Percentiles rank a stretch among this genome's conserved stretches.
Conservation (phyloP, 1,140 invertebrate genomes). For the Cydia pomonella region DNA sequence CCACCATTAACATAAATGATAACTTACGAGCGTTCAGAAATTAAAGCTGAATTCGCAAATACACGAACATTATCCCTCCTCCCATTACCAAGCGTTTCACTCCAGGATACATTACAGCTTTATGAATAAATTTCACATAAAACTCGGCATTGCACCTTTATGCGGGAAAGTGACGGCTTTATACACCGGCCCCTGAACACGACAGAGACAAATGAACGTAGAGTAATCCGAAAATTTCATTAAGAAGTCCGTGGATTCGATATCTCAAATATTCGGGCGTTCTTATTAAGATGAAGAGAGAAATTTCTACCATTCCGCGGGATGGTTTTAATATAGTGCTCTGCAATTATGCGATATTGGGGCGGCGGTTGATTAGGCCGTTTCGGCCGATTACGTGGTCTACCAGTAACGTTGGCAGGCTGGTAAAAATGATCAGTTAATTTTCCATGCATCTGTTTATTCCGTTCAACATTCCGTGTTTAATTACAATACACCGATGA, state of each 20-base stretch:
- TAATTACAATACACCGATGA: not conserved
- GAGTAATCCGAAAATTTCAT: slow-evolving; percentile 80
- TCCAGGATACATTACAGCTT: slow-evolving; percentile 76
- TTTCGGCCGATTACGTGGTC: slow-evolving; percentile 2
- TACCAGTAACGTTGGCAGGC: not conserved
- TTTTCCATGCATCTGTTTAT: not conserved
- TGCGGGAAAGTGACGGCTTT: slow-evolving; percentile 53
- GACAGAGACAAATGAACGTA: slow-evolving; percentile 54
- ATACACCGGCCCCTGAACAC: slow-evolving; percentile 40
- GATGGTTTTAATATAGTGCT: slow-evolving; percentile 65
- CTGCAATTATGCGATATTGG: slow-evolving; percentile 56
- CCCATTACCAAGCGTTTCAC: slow-evolving; percentile 73
- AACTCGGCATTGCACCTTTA: slow-evolving; percentile 74
- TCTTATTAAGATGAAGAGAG: slow-evolving; percentile 69
- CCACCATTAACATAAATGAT: slow-evolving; percentile 59
- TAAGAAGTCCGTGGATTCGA: slow-evolving; percentile 76
- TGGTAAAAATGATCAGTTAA: not conserved
- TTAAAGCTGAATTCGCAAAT: slow-evolving; percentile 70
- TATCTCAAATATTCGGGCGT: slow-evolving; percentile 73
- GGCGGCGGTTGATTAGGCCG: slow-evolving; percentile 29
- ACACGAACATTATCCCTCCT: slow-evolving; percentile 66
- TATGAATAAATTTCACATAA: slow-evolving; percentile 81
- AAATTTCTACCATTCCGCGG: slow-evolving; percentile 66
- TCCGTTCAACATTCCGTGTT: too few relatives aligned
- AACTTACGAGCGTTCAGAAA: slow-evolving; percentile 60